phyloP scores from a whole-genome alignment of 2,113 vertebrate species.

The Platysternon megacephalum region DNA sequence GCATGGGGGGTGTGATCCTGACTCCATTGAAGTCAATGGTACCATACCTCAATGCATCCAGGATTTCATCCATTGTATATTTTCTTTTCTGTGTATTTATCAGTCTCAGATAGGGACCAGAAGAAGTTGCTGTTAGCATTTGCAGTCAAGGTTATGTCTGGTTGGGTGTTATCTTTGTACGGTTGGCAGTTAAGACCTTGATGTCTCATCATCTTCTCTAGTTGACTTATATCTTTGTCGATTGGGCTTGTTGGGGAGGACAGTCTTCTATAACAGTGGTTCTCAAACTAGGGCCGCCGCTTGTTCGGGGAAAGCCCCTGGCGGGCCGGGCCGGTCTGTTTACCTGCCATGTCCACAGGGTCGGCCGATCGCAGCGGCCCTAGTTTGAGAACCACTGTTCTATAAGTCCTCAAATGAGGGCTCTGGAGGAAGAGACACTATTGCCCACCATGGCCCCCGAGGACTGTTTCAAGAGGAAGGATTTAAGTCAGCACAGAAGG shows the following conservation, averaged over 20 bases:
- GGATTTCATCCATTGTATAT: background rate
- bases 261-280: background rate
- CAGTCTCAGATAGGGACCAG: background rate
- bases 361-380: too few relatives aligned
- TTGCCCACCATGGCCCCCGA: background rate
- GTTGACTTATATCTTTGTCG: background rate
- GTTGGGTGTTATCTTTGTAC: background rate
- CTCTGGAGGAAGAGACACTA: background rate
- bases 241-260: background rate
- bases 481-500: background rate
- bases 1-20: fast-evolving
- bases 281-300: too few relatives aligned
- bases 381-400: background rate
- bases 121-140: background rate
- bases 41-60: fast-evolving
- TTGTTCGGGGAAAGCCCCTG: too few relatives aligned
- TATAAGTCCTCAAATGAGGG: background rate
- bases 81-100: background rate
- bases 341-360: too few relatives aligned
- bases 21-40: background rate
- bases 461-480: background rate
- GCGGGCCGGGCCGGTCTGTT: too few relatives aligned
- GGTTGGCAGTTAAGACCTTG: background rate
- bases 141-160: background rate
- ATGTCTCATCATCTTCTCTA: background rate